Conservation (phyloP, 35 echinoderm and acorn worm genomes). For the Chiridota heheva region DNA sequence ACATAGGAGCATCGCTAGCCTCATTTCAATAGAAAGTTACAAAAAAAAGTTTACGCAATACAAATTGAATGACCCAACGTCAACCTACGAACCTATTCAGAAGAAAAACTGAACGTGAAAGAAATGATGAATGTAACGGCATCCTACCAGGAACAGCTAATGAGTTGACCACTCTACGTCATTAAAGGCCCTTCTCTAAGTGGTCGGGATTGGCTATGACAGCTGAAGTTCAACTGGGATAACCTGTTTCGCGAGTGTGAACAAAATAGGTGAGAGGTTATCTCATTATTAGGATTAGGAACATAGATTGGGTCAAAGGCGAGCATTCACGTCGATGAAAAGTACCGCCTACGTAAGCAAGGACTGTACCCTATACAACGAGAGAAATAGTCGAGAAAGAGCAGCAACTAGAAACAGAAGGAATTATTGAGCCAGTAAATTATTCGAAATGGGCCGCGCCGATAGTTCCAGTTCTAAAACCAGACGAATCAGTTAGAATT, state of each 20-base stretch:
- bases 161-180: background rate
- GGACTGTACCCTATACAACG: slow-evolving; percentile 55
- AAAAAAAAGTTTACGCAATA: background rate
- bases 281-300: slow-evolving; percentile 20
- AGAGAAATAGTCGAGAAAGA: background rate
- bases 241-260: slow-evolving; percentile 27
- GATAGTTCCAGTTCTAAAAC: slow-evolving; percentile 43
- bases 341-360: slow-evolving; percentile 28
- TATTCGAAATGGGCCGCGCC: slow-evolving; percentile 43
- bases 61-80: slow-evolving; percentile 1
- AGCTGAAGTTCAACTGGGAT: slow-evolving; percentile 38
- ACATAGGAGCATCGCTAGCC: slow-evolving; percentile 21
- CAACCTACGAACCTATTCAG: slow-evolving; percentile 38
- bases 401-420: background rate
- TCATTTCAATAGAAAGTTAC: background rate
- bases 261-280: background rate
- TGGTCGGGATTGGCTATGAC: slow-evolving; percentile 44
- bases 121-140: slow-evolving; percentile 25
- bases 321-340: slow-evolving; percentile 1
- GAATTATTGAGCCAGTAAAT: slow-evolving; percentile 26
- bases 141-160: slow-evolving; percentile 15
- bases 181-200: slow-evolving; percentile 14
- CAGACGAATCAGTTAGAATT: slow-evolving; percentile 36
- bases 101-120: slow-evolving; percentile 22
- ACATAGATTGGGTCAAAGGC: background rate